Evolutionary conservation across 1,140 invertebrate species (phyloP).

Genomic region (Zophobas atratus): DNA sequence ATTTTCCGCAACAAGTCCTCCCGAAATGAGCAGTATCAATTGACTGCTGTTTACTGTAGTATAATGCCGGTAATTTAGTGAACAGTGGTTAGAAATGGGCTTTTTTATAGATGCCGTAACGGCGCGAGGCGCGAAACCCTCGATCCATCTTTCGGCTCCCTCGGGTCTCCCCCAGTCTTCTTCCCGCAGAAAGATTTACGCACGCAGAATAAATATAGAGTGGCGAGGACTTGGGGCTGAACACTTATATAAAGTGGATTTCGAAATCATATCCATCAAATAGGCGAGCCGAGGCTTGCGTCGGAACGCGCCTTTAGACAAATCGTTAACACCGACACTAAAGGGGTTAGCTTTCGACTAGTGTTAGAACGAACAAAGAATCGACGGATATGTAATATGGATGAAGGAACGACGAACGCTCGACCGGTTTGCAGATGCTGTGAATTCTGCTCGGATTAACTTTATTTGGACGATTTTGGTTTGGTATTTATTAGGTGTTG

Average conservation of each 20-base stretch:
- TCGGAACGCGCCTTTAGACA: constrained; percentile 42
- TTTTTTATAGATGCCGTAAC: constrained; percentile 60
- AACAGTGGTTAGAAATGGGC: constrained; percentile 63
- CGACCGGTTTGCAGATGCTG: constrained; percentile 11
- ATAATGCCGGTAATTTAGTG: constrained; percentile 64
- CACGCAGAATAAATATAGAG: constrained; percentile 63
- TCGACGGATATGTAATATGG: constrained; percentile 14
- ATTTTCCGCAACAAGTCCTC: constrained; percentile 43
- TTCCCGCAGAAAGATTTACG: constrained; percentile 64
- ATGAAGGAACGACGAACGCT: neutral
- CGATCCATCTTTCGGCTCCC: constrained; percentile 64
- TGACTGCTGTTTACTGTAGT: constrained; percentile 57
- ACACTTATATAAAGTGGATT: constrained; percentile 61
- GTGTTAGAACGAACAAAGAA: neutral
- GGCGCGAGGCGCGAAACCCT: constrained; percentile 59
- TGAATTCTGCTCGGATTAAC: constrained; percentile 20
- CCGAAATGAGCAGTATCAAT: constrained; percentile 56
- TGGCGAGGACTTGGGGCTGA: constrained; percentile 47
- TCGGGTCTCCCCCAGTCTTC: constrained; percentile 55
- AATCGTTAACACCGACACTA: constrained; percentile 27
- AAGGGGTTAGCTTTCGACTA: neutral
- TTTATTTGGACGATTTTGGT: constrained; percentile 27
- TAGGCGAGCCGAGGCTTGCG: constrained; percentile 40
- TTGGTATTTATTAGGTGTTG: constrained; percentile 30
- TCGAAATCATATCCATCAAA: constrained; percentile 60